phyloP scores from a whole-genome alignment of 2,797 vertebrate species.

The Argyrosomus regius region DNA sequence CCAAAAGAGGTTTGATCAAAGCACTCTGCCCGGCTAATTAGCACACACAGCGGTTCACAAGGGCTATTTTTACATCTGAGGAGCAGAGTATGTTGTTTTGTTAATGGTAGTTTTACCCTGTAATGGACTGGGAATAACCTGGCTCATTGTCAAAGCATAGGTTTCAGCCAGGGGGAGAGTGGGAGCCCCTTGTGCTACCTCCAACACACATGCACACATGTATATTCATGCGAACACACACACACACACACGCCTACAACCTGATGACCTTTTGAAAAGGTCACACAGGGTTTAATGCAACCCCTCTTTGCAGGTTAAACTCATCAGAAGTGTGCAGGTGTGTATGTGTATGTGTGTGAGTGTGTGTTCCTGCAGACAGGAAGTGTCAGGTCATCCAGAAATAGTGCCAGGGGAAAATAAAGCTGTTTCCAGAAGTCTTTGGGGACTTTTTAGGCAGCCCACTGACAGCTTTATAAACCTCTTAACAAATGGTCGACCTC shows the following conservation, averaged over 20 bases:
- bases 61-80: constrained; percentile 80
- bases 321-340: constrained; percentile 52
- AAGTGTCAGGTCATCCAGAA: constrained; percentile 75
- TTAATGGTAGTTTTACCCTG: constrained; percentile 76
- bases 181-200: constrained; percentile 41
- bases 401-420: constrained; percentile 64
- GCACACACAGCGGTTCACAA: constrained; percentile 61
- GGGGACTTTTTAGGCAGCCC: constrained; percentile 74
- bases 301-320: constrained; percentile 65
- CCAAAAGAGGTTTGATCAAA: constrained; percentile 81
- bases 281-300: constrained; percentile 54
- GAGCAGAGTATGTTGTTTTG: constrained; percentile 70
- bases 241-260: constrained; percentile 14
- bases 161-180: constrained; percentile 51
- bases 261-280: constrained; percentile 60
- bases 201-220: constrained; percentile 23
- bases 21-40: constrained; percentile 75
- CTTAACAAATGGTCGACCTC: constrained; percentile 75
- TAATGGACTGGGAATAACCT: constrained; percentile 76
- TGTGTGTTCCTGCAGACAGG: constrained; percentile 61
- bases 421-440: constrained; percentile 70
- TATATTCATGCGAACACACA: constrained; percentile 54
- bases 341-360: constrained; percentile 29
- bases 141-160: constrained; percentile 76
- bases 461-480: constrained; percentile 81